Evolutionary conservation across 2,888 invertebrate genomes (phyloP).

Genomic region (Apotomis betuletana): DNA sequence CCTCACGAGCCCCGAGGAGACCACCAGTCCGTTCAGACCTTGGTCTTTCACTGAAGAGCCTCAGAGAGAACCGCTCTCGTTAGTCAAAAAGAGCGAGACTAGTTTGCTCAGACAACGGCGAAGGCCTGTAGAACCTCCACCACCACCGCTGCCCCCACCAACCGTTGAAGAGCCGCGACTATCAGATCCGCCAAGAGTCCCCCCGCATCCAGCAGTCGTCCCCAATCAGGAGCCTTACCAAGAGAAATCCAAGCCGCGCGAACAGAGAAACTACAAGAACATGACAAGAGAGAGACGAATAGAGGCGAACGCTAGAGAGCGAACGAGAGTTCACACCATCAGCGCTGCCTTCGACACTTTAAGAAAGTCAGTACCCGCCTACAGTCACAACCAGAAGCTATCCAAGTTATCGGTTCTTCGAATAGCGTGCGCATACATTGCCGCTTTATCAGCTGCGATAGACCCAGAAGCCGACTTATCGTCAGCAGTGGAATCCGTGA

Average conservation of each 20-base stretch:
- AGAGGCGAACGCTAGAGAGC: conserved; percentile 96
- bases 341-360: conserved; percentile 97
- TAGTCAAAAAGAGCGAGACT: conserved; percentile 80
- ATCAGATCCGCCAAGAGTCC: conserved; percentile 76
- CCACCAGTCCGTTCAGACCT: conserved; percentile 84
- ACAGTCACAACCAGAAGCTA: conserved; percentile 96
- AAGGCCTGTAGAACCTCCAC: conserved; percentile 66
- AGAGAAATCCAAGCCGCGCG: conserved; percentile 73
- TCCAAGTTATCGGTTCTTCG: conserved; percentile 96
- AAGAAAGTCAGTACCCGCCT: conserved; percentile 92
- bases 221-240: conserved; percentile 51
- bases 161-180: conserved; percentile 55
- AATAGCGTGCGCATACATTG: conserved; percentile 96
- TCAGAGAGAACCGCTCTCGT: conserved; percentile 86
- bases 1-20: conserved; percentile 69
- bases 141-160: conserved; percentile 59
- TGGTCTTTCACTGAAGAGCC: conserved; percentile 85
- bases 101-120: conserved; percentile 66
- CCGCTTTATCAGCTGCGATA: conserved; percentile 90
- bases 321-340: conserved; percentile 97
- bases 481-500: conserved; percentile 93
- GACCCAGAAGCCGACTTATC: conserved; percentile 87
- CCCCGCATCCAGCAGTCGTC: conserved; percentile 80
- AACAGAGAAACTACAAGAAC: conserved; percentile 96
- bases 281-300: conserved; percentile 96